Evolutionary conservation across 2,113 vertebrate genomes (phyloP).

Genomic region (Chaenocephalus aceratus): DNA sequence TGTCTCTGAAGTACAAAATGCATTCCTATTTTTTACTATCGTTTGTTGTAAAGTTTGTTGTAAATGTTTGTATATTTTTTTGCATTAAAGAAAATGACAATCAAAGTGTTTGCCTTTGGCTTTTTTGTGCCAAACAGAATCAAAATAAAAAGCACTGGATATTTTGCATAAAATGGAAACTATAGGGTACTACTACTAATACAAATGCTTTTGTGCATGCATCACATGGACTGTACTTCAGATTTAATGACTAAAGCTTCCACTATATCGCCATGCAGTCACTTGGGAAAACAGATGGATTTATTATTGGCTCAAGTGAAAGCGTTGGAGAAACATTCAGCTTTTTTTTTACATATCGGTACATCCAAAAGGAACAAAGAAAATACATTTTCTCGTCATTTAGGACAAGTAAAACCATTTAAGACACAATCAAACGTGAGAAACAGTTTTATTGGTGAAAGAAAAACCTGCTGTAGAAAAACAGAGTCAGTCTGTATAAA

Average conservation of each 20-base stretch:
- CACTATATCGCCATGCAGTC: constrained; percentile 14
- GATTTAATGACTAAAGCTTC: constrained; percentile 40
- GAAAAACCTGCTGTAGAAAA: not conserved
- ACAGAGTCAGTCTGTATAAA: constrained; percentile 23
- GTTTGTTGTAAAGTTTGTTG: constrained; percentile 91
- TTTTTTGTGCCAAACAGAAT: not conserved
- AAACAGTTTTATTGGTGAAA: constrained; percentile 2
- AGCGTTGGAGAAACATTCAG: constrained; percentile 29
- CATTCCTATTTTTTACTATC: constrained; percentile 96
- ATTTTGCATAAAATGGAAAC: not conserved
- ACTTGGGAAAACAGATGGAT: constrained; percentile 55
- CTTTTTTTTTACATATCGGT: not conserved
- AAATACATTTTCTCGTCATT: not conserved
- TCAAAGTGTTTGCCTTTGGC: constrained; percentile 23
- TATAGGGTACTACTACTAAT: not conserved
- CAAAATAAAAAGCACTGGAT: not conserved
- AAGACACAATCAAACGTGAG: constrained; percentile 10
- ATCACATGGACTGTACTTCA: constrained; percentile 20
- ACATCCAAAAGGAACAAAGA: constrained; percentile 10
- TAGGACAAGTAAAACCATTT: not conserved
- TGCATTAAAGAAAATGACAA: constrained; percentile 95
- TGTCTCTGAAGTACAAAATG: constrained; percentile 94
- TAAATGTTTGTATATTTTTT: constrained; percentile 98
- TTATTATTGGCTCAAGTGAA: constrained; percentile 53
- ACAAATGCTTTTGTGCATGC: not conserved